Base-by-base conservation (phyloP, 1,140 invertebrate species). In the Apis florea region DNA sequence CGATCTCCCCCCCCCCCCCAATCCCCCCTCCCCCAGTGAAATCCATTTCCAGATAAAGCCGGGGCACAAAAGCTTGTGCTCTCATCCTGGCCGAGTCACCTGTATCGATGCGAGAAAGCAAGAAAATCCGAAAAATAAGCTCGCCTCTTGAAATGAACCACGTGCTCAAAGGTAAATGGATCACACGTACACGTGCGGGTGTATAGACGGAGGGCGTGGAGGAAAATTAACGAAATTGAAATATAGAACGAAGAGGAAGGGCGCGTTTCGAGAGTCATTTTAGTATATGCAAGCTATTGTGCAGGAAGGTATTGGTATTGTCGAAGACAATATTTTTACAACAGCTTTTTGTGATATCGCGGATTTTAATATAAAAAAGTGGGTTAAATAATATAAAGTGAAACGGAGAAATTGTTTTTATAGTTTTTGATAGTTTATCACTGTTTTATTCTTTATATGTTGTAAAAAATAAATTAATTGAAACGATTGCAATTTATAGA, bases 41-140 rank as follows among this genome's bases (percentile, higher is more conserved):
- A 66, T 74, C 78, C 78, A 80, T 66, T 74, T 61, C 12, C 59
- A 66, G 78, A 72, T 80, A 74, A 80, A 80, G 61, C 78, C 47
- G 67, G 67, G 10, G 66, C 12, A 54, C 70, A 64, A 64, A 73
- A 73, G 59, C 70, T 56, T 66, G 2, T 21, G 31, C 21, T 31
- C 19, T 73, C 54, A 49, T 71, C 51, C 26, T 53, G 24, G 31
- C 12, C 3, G 31, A 53, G 31, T 73, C 69, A n/a, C 21, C n/a
- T 40, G 69, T 53, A 73, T 64, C 31, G 26, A 79, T 64, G 51
- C 13, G 40, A 19, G n/a, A 31, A 21, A 49, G 40, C 47, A 31
- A 31, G 54, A 21, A 47, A 8, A 53, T 73, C 64, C 21, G 26
- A 56, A 31, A 56, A 73, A 73, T 54, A 64, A 64, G 17, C n/a